Conservation (phyloP, 2,113 vertebrate genomes). For the Indri indri region DNA sequence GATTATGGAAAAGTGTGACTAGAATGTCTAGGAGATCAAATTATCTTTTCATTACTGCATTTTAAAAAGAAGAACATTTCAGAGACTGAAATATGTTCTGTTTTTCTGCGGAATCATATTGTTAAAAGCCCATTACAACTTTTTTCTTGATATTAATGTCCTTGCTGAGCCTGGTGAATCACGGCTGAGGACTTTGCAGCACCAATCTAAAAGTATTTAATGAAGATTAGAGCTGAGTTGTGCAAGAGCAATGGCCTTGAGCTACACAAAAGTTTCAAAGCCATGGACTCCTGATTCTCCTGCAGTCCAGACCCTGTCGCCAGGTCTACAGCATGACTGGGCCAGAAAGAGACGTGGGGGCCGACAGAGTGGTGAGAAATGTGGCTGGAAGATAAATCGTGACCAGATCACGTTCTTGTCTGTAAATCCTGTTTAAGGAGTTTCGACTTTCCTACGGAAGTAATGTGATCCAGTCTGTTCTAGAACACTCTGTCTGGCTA, state of each 20-base stretch:
- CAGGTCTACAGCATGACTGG: not conserved
- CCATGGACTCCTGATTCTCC: not conserved
- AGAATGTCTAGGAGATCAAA: constrained; percentile 61
- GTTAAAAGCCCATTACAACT: constrained; percentile 67
- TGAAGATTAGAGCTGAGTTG: constrained; percentile 41
- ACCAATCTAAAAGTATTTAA: constrained; percentile 66
- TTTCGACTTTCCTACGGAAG: not conserved
- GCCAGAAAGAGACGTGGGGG: not conserved
- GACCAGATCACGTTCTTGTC: not conserved
- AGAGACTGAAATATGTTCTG: constrained; percentile 62
- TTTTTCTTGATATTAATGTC: constrained; percentile 66
- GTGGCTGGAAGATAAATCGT: not conserved
- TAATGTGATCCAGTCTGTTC: not conserved
- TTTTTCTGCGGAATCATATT: constrained; percentile 68
- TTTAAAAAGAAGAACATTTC: constrained; percentile 61
- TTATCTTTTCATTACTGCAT: constrained; percentile 72
- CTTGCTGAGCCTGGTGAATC: constrained; percentile 54
- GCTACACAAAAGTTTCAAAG: not conserved
- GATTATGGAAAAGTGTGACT: constrained; percentile 60
- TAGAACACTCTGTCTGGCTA: not conserved
- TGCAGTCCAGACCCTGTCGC: not conserved
- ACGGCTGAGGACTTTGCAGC: constrained; percentile 42
- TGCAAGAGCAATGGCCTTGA: not conserved
- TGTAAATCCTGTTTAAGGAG: not conserved
- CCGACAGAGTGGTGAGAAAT: not conserved